A percentile compares a stretch with the other conserved stretches of the same genome.
phyloP scores from a whole-genome alignment of 2,797 vertebrate species.

The Crossoptilon crossoptilon region DNA sequence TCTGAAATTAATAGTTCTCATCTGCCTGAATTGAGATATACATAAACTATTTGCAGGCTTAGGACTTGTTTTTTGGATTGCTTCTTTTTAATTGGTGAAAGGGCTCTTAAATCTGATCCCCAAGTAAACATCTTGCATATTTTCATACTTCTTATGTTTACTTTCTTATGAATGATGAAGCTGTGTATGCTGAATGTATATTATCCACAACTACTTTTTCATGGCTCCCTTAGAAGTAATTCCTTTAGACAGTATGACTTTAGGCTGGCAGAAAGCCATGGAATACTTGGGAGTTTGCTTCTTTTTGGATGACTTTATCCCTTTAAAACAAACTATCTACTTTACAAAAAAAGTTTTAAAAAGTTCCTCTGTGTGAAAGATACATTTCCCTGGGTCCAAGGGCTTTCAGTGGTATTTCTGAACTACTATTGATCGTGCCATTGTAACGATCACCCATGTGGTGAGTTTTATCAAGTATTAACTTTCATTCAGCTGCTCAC shows the following conservation, averaged over 20 bases:
- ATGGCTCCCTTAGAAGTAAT: neutral
- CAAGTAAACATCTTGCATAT: neutral
- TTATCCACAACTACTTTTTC: neutral
- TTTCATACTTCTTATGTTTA: neutral
- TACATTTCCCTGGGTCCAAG: neutral
- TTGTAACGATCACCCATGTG: neutral
- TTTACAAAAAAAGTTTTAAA: neutral
- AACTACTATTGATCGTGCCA: neutral
- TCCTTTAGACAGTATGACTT: neutral
- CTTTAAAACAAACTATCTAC: constrained; percentile 2
- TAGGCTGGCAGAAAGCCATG: neutral
- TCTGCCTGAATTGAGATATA: neutral
- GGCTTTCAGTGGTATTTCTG: neutral
- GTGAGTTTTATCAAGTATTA: neutral
- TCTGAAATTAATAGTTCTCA: neutral
- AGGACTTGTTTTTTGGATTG: neutral
- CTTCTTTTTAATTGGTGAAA: neutral
- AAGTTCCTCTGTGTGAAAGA: neutral
- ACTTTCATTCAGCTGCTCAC: neutral
- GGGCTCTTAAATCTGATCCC: neutral
- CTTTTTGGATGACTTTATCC: constrained; percentile 13
- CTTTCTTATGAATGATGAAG: neutral
- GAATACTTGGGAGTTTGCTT: neutral
- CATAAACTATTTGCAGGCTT: neutral
- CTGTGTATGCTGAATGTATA: neutral